Percentiles rank a stretch among this genome's conserved stretches.
phyloP scores from a whole-genome alignment of 2,888 invertebrate species.

The Melinaea marsaeus region DNA sequence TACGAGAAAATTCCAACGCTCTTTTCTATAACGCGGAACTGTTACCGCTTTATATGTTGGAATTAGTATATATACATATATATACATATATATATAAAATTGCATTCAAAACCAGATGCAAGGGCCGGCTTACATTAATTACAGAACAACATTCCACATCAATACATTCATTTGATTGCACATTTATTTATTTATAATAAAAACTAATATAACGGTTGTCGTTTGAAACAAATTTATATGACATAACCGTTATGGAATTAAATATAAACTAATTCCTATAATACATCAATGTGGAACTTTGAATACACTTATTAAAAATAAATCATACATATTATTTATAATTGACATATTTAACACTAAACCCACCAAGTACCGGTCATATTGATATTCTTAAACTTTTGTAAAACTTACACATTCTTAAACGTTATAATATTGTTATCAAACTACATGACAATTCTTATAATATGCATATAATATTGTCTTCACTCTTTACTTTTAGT shows the following conservation, averaged over 20 bases:
- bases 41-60: too few species aligned
- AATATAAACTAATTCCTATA: conserved; percentile 16
- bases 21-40: too few species aligned
- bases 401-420: too few species aligned
- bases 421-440: too few species aligned
- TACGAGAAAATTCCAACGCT: not conserved
- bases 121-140: conserved; percentile 57
- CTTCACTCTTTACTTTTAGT: too few species aligned
- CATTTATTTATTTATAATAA: conserved; percentile 35
- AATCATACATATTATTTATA: too few species aligned
- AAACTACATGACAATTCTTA: too few species aligned
- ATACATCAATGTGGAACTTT: conserved; percentile 48
- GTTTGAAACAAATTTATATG: conserved; percentile 61
- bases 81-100: conserved; percentile 36
- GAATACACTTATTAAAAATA: conserved; percentile 32
- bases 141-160: conserved; percentile 41
- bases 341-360: too few species aligned
- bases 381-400: too few species aligned
- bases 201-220: conserved; percentile 40
- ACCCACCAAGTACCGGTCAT: too few species aligned
- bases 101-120: conserved; percentile 52
- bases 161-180: conserved; percentile 31
- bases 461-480: too few species aligned
- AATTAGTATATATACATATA: too few species aligned
- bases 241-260: conserved; percentile 36